These are phyloP conservation scores for Glyptemys insculpta DNA, from an alignment of 2,797 vertebrate genomes.

Conservation along the genomic window DNA sequence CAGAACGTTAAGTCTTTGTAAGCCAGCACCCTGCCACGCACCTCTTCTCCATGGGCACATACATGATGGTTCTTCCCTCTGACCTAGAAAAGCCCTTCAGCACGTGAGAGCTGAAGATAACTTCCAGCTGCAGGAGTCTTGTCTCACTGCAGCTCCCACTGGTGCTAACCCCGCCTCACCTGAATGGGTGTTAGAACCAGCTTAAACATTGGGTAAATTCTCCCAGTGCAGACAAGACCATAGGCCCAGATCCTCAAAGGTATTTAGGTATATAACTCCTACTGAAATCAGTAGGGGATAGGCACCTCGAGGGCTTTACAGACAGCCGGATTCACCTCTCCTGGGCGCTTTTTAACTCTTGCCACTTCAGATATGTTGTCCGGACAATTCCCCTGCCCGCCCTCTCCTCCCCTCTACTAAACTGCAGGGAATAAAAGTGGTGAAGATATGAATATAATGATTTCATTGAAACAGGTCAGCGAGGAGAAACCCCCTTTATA, in stretches of 20 bases:
- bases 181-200: background rate
- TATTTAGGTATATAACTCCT: background rate
- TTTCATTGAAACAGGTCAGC: constrained; percentile 57
- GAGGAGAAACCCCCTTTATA: background rate
- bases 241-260: background rate
- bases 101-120: background rate
- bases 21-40: background rate
- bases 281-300: background rate
- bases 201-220: background rate
- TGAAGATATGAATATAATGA: constrained; percentile 34
- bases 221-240: background rate
- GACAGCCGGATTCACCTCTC: constrained; percentile 11
- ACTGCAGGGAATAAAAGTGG: constrained; percentile 1
- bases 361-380: constrained; percentile 60
- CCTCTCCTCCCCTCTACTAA: constrained; percentile 25
- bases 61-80: background rate
- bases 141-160: background rate
- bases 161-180: background rate
- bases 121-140: background rate
- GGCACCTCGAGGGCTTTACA: constrained; percentile 10
- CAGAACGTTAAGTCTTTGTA: background rate
- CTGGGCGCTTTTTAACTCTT: constrained; percentile 36
- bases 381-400: background rate
- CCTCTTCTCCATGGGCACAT: background rate
- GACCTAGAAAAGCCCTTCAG: background rate